phyloP scores from a whole-genome alignment of 1,140 invertebrate genomes.

The Dryas iulia region DNA sequence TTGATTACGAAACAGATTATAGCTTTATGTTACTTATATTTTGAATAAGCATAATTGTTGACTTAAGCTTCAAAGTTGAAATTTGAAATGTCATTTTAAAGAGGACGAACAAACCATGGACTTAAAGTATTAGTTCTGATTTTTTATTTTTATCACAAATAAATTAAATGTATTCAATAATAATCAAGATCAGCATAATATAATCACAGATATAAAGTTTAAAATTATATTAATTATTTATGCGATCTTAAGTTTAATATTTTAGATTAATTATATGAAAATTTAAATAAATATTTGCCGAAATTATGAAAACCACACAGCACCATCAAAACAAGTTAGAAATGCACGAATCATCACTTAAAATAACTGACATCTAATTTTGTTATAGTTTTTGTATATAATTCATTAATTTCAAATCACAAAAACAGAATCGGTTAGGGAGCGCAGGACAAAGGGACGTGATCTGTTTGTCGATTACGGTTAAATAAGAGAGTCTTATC shows the following conservation, averaged over 20 bases:
- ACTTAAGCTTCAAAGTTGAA: too few species aligned
- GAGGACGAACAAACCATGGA: too few species aligned
- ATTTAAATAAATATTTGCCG: neutral
- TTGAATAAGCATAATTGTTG: too few species aligned
- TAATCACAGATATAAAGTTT: neutral
- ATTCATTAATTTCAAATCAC: neutral
- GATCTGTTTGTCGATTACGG: neutral
- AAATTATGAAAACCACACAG: neutral
- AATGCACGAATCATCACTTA: neutral
- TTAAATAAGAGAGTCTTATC: neutral
- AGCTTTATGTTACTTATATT: too few species aligned
- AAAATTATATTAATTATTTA: too few species aligned
- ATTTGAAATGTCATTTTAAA: too few species aligned
- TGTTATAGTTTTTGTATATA: neutral
- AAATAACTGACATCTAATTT: neutral
- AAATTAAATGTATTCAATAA: neutral
- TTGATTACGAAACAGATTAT: too few species aligned
- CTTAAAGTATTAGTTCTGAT: too few species aligned
- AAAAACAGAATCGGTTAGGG: neutral
- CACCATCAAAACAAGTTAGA: neutral
- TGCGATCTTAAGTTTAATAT: neutral
- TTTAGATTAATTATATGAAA: neutral
- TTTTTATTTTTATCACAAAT: too few species aligned
- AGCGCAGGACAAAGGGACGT: neutral
- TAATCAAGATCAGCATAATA: neutral